These are phyloP conservation scores for Ridgeia piscesae DNA, from an alignment of 1,140 invertebrate species.

Conservation along the genomic window DNA sequence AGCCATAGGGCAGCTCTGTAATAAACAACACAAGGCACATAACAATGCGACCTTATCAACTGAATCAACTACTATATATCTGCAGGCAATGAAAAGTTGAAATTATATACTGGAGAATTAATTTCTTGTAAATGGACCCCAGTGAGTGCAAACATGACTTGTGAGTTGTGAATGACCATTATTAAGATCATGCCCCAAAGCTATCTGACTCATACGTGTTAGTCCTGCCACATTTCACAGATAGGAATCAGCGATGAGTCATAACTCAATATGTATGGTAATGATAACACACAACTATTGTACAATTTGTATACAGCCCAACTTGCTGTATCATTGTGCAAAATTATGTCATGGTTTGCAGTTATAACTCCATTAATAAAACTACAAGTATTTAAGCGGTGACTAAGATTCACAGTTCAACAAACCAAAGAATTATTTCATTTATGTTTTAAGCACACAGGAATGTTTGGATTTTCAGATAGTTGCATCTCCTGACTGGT, in stretches of 20 bases:
- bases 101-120: background rate
- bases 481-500: too few species aligned
- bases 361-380: background rate
- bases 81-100: background rate
- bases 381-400: background rate
- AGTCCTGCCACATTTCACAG: background rate
- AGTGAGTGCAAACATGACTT: background rate
- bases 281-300: background rate
- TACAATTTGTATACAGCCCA: background rate
- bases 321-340: background rate
- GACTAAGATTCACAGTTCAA: background rate
- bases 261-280: background rate
- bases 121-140: background rate
- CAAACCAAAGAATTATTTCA: background rate
- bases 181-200: background rate
- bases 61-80: slow-evolving; percentile 9
- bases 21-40: slow-evolving; percentile 18
- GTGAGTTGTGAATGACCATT: background rate
- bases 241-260: background rate
- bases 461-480: background rate
- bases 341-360: background rate
- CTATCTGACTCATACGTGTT: background rate
- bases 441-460: background rate
- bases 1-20: slow-evolving; percentile 81
- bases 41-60: slow-evolving; percentile 18